Conservation (phyloP, 2,888 invertebrate species). For the Thereva nobilitata region DNA sequence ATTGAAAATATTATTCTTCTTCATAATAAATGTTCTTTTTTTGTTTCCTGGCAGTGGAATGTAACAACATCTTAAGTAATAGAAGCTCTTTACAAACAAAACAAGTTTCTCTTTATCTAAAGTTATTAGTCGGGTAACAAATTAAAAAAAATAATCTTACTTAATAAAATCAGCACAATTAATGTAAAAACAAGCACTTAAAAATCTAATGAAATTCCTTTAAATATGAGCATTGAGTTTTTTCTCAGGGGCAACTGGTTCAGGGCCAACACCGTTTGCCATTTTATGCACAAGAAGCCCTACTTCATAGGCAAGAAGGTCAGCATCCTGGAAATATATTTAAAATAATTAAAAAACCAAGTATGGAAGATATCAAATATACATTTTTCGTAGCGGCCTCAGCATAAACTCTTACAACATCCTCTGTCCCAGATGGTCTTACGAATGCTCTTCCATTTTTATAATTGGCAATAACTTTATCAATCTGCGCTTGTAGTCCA, state of each 20-base stretch:
- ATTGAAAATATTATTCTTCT: too few species aligned
- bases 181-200: neutral
- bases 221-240: slow-evolving; percentile 53
- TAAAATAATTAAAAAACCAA: slow-evolving; percentile 19
- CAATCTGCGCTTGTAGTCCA: slow-evolving; percentile 81
- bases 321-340: slow-evolving; percentile 61
- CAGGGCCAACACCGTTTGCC: slow-evolving; percentile 77
- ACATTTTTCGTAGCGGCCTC: slow-evolving; percentile 81
- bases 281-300: slow-evolving; percentile 73
- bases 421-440: slow-evolving; percentile 96
- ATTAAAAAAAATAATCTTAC: slow-evolving; percentile 4
- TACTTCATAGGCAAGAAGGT: slow-evolving; percentile 75
- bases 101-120: neutral
- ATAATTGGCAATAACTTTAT: slow-evolving; percentile 71
- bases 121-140: slow-evolving; percentile 4
- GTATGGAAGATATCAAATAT: slow-evolving; percentile 24
- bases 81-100: slow-evolving; percentile 5
- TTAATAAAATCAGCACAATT: neutral
- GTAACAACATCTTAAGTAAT: slow-evolving; percentile 19
- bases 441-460: slow-evolving; percentile 83
- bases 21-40: too few species aligned
- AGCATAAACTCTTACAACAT: slow-evolving; percentile 93
- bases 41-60: slow-evolving; percentile 28
- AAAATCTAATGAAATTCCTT: slow-evolving; percentile 15
- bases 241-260: slow-evolving; percentile 58